A percentile compares a stretch with the other conserved stretches of the same genome.
phyloP scores from a whole-genome alignment of 2,888 invertebrate genomes.

The Eristalinus aeneus region DNA sequence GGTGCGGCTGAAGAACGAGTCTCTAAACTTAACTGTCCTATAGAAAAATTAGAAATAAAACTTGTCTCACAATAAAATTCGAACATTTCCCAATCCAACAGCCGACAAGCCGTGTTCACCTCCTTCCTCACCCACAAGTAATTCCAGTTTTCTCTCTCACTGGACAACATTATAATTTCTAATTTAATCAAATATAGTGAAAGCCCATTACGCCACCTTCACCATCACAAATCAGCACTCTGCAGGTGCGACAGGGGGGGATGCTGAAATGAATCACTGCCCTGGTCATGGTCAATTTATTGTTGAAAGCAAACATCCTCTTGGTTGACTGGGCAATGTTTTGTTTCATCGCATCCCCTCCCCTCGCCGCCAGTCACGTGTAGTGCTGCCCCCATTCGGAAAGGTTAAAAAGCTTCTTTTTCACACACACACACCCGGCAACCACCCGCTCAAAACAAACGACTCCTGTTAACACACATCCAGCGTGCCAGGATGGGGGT shows the following conservation, averaged over 20 bases:
- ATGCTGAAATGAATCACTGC: background rate
- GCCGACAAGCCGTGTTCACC: background rate
- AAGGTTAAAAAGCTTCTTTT: slow-evolving; percentile 44
- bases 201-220: slow-evolving; percentile 58
- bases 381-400: background rate
- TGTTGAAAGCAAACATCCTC: slow-evolving; percentile 38
- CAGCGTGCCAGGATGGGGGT: background rate
- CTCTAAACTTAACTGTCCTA: no score
- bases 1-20: no score
- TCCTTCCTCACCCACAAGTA: background rate
- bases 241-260: slow-evolving; percentile 21
- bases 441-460: slow-evolving; percentile 38
- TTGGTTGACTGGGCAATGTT: slow-evolving; percentile 40
- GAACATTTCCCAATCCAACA: background rate
- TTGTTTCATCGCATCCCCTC: slow-evolving; percentile 11
- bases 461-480: slow-evolving; percentile 2
- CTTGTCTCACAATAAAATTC: no score
- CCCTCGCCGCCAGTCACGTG: no score
- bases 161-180: slow-evolving; percentile 80
- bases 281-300: slow-evolving; percentile 30
- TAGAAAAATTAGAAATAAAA: no score
- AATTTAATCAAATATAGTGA: slow-evolving; percentile 80
- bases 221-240: slow-evolving; percentile 48
- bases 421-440: slow-evolving; percentile 4
- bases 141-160: slow-evolving; percentile 15